Base-by-base conservation (phyloP, 2,113 vertebrate genomes). In the Paramormyrops kingsleyae region DNA sequence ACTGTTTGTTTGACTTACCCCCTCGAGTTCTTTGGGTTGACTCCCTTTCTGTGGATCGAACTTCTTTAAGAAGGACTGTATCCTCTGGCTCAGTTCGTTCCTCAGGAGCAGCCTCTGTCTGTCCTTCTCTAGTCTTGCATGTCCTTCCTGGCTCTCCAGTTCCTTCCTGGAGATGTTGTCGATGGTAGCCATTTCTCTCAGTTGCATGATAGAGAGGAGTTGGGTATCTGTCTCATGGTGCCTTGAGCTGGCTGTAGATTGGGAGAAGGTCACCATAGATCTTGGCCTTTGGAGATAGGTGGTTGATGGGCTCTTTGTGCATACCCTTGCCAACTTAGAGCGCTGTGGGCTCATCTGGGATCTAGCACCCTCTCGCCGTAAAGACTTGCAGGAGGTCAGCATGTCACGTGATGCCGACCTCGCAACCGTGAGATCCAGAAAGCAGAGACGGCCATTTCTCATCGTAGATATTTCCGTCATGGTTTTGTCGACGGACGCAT, bases 151-250 rank as follows among this genome's bases (percentile, higher is more conserved):
- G 52, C 85, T 92, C 24, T 87, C 93, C 87, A 93, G 88, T 91
- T 96, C 94, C 77, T 95, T 96, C 21, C 94, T 91, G 9, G 94
- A 96, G 88, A 96, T 97, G 49, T 92, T 94, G 92, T 97, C 96
- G 31, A 96, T 96, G 1, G 93, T 89, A 9, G 96, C 94, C 0
- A 97, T 94, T 39, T 94, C 89, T 62, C 94, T 95, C 89, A 97
- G 93, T 92, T 95, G 92, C 90, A 94, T 91, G 59, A 96, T 91
- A 1, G 96, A 97, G 66, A 93, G 19, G 42, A 95, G 12, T 27
- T 89, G 91, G 56, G 90, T 52, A 9, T 39, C 27, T 4, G 44
- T 15, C 52, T 90, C 77, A 17, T 24, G 74, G 56, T n/a, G 2
- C 19, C 56, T 88, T 50, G 35, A 59, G n/a, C 9, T 35, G 10